Conservation (phyloP, 1,140 invertebrate genomes). For the Trichogramma pretiosum region DNA sequence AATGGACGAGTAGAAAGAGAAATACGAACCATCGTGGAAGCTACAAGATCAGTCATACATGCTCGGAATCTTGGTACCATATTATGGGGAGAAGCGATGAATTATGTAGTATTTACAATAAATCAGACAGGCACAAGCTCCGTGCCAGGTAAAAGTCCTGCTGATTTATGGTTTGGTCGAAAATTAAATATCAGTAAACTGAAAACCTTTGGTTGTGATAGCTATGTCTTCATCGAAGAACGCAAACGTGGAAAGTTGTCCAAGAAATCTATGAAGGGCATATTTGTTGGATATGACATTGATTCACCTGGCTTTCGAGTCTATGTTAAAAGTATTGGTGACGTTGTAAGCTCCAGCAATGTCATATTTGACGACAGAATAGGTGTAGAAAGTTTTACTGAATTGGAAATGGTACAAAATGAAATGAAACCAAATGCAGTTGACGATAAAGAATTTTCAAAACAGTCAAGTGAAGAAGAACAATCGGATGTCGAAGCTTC, state of each 20-base stretch:
- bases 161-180: conserved; percentile 22
- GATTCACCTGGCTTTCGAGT: conserved; percentile 15
- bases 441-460: too few relatives aligned
- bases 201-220: conserved; percentile 21
- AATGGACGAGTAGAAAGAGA: conserved; percentile 36
- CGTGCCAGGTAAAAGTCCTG: conserved; percentile 12
- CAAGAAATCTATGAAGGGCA: conserved; percentile 21
- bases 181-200: conserved; percentile 14
- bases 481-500: neutral
- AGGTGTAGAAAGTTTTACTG: conserved; percentile 5
- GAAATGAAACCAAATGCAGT: neutral
- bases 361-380: conserved; percentile 17
- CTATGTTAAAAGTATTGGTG: conserved; percentile 7
- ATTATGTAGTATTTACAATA: conserved; percentile 21
- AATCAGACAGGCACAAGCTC: conserved; percentile 23
- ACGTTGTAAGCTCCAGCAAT: conserved; percentile 13
- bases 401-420: conserved; percentile 14
- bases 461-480: neutral
- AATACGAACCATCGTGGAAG: conserved; percentile 35
- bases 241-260: conserved; percentile 20
- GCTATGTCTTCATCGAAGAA: conserved; percentile 19
- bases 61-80: conserved; percentile 13
- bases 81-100: conserved; percentile 14
- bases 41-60: conserved; percentile 24
- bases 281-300: conserved; percentile 25